Conservation (phyloP, 2,888 invertebrate species). For the Doris montereyensis region DNA sequence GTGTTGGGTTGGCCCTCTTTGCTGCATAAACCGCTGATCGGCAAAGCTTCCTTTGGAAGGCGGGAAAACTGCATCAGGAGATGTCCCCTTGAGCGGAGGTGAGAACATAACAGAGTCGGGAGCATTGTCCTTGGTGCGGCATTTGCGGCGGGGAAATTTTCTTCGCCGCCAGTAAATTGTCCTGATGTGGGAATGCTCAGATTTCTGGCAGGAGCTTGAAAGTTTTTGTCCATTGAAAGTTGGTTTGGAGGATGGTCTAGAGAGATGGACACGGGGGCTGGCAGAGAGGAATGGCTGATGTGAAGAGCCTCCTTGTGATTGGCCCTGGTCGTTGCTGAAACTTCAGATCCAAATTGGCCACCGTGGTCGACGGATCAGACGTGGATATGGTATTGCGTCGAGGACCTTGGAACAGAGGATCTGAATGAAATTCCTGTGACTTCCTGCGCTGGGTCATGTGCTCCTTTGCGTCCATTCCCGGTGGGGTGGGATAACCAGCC, state of each 20-base stretch:
- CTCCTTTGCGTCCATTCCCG: not conserved
- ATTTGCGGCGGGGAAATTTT: slow-evolving; percentile 20
- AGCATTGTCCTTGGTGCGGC: slow-evolving; percentile 10
- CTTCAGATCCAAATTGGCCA: slow-evolving; percentile 23
- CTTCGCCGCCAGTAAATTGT: slow-evolving; percentile 30
- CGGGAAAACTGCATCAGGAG: too few relatives aligned
- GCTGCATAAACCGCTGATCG: not conserved
- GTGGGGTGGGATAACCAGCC: not conserved
- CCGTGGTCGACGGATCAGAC: slow-evolving; percentile 21
- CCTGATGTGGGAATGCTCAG: slow-evolving; percentile 39
- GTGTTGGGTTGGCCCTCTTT: too few relatives aligned
- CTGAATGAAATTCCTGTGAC: slow-evolving; percentile 34
- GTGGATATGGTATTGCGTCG: slow-evolving; percentile 37
- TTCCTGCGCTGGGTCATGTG: slow-evolving; percentile 21
- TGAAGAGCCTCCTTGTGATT: too few relatives aligned
- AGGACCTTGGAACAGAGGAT: slow-evolving; percentile 22
- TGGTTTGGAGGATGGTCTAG: slow-evolving; percentile 22
- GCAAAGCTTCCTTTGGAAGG: not conserved
- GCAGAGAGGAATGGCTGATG: slow-evolving; percentile 13
- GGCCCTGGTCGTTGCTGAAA: not conserved
- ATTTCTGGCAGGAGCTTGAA: slow-evolving; percentile 31
- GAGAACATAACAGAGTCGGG: slow-evolving; percentile 22
- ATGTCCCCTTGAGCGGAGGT: slow-evolving; percentile 2
- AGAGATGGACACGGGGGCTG: slow-evolving; percentile 40
- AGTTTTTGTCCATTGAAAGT: slow-evolving; percentile 30